Evolutionary conservation across 2,888 invertebrate species (phyloP).

Genomic region (Agrilus biguttatus): DNA sequence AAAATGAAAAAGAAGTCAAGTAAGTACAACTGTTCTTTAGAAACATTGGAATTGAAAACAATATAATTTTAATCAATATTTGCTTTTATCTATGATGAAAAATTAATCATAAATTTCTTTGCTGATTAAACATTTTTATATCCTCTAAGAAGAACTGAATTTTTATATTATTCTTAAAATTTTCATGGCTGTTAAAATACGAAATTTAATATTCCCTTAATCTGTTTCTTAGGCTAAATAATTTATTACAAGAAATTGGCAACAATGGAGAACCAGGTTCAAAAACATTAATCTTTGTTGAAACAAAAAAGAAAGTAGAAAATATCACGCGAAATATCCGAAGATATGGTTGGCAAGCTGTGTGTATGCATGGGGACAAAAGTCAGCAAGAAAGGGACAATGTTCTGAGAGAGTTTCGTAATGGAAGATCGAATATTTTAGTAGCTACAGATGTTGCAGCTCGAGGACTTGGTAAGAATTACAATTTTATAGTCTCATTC

Average conservation of each 20-base stretch:
- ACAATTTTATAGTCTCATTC: no score
- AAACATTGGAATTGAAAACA: conserved; percentile 27
- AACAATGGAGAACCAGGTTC: conserved; percentile 1
- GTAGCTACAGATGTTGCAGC: conserved; percentile 96
- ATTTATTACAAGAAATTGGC: conserved; percentile 8
- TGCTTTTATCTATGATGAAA: no score
- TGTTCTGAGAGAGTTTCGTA: conserved; percentile 69
- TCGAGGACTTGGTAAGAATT: conserved; percentile 37
- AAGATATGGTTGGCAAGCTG: conserved; percentile 64
- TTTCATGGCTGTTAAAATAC: no score
- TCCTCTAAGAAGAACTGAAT: no score
- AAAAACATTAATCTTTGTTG: conserved; percentile 93
- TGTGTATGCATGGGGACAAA: conserved; percentile 90
- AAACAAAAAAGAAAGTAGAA: conserved; percentile 94
- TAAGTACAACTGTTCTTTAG: conserved; percentile 40
- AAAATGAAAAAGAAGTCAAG: conserved; percentile 71
- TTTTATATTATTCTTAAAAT: no score
- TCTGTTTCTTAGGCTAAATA: no score
- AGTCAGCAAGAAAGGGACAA: conserved; percentile 86
- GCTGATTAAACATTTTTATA: conserved; percentile 34
- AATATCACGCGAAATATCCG: conserved; percentile 70
- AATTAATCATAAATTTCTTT: conserved; percentile 21
- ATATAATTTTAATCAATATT: no score
- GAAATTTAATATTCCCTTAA: no score
- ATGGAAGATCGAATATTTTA: conserved; percentile 68